Evolutionary conservation across 2,113 vertebrate species (phyloP), one percentile per base, ranked within the genome.

Genomic region (Rhizomys pruinosus): DNA sequence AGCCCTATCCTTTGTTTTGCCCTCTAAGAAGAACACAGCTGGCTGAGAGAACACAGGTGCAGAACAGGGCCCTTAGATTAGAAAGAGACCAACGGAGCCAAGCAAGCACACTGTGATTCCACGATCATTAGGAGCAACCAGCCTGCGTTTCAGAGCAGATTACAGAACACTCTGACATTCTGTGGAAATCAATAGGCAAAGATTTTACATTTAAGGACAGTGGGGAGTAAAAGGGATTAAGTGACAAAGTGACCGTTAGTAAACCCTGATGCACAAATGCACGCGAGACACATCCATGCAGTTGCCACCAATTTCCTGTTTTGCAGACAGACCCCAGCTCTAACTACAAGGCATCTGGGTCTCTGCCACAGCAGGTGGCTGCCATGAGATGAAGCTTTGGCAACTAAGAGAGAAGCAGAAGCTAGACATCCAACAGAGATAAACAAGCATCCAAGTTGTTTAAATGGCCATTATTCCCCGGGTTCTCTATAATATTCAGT

Each of bases 191-290:
- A 29, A 52, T 77, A 77, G 34, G 11, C 63, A 85, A 44, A 69
- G 27, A 85, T 64, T 76, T 87, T 82, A 7, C 79, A 79, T 73
- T 55, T 80, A 79, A 93, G 63, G 17, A 34, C 37, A 95, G 32
- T 22, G 22, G 0, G 2, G 39, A 57, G 29, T 52, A 84, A 87
- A 52, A 52, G 47, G 47, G 47, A 52, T 6, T 61, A 32, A 95
- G 32, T 25, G 13, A 63, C 20, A 47, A 55, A 27, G 37, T 71
- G 15, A 23, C 32, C n/a, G 66, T 47, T 4, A 87, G 39, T 34
- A 89, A 84, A 69, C 5, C 13, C n/a, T 42, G 52, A 72, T 71
- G 52, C 55, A 84, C 87, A 6, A 88, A 79, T 20, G 23, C 20
- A n/a, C n/a, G n/a, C n/a, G n/a, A 32, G 69, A 11, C 2, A 57